Percentiles rank a stretch among this genome's conserved stretches.
Conservation (phyloP, 1,140 invertebrate species). For the Thaumatotibia leucotreta region DNA sequence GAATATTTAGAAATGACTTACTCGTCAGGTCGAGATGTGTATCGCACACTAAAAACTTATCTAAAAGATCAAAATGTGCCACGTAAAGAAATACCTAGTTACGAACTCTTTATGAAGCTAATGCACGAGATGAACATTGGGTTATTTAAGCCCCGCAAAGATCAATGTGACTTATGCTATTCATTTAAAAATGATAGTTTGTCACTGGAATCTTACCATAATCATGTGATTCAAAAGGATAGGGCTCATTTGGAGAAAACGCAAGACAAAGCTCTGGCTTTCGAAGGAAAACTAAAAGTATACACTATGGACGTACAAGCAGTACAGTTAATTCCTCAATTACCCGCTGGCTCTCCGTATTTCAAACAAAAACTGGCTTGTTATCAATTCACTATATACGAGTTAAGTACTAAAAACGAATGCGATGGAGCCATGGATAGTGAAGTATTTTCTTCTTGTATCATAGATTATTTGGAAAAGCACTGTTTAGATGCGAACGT, state of each 20-base stretch:
- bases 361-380: not conserved
- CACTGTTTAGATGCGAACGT: constrained; percentile 18
- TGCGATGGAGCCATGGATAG: not conserved
- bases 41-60: not conserved
- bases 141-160: not conserved
- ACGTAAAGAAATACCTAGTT: not conserved
- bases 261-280: not conserved
- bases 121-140: not conserved
- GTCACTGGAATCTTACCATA: not conserved
- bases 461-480: constrained; percentile 19
- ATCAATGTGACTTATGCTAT: not conserved
- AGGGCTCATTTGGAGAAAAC: not conserved
- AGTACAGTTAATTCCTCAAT: not conserved
- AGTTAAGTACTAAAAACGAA: not conserved
- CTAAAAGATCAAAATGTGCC: not conserved
- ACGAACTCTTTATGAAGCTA: not conserved
- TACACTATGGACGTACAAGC: not conserved
- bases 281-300: not conserved
- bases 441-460: constrained; percentile 23
- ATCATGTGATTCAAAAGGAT: not conserved
- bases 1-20: not conserved
- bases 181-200: not conserved
- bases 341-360: not conserved
- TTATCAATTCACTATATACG: not conserved
- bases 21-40: not conserved